These are phyloP conservation scores for Drosophila fulvimacula DNA, from an alignment of 2,888 invertebrate species.

Conservation along the genomic window DNA sequence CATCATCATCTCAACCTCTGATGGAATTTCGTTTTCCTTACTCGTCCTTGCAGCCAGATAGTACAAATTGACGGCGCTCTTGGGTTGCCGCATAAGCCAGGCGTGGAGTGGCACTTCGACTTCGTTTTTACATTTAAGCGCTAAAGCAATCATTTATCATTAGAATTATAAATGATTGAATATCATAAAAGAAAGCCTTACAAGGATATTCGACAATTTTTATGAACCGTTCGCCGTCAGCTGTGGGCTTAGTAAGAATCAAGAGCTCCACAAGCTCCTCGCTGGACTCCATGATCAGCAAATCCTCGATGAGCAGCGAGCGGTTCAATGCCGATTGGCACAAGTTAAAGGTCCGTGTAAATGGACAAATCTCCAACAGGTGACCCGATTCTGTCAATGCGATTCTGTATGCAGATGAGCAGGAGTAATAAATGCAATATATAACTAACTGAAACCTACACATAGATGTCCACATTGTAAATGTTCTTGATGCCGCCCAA, in stretches of 20 bases:
- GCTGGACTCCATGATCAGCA: slow-evolving; percentile 82
- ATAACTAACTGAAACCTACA: slow-evolving; percentile 64
- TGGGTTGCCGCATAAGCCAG: slow-evolving; percentile 84
- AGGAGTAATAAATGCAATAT: background rate
- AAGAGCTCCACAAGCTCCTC: slow-evolving; percentile 82
- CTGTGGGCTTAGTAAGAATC: slow-evolving; percentile 73
- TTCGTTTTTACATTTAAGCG: slow-evolving; percentile 81
- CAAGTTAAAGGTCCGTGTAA: slow-evolving; percentile 72
- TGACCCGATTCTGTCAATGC: slow-evolving; percentile 80
- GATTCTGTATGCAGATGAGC: slow-evolving; percentile 59
- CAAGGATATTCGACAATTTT: slow-evolving; percentile 84
- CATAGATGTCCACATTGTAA: slow-evolving; percentile 78
- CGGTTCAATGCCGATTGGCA: slow-evolving; percentile 27
- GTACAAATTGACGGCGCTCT: slow-evolving; percentile 83
- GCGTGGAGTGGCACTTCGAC: slow-evolving; percentile 75
- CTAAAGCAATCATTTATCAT: slow-evolving; percentile 50
- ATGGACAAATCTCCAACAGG: slow-evolving; percentile 82
- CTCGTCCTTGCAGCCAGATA: slow-evolving; percentile 76
- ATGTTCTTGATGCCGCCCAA: slow-evolving; percentile 79
- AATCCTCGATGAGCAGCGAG: slow-evolving; percentile 77
- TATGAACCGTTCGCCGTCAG: slow-evolving; percentile 66
- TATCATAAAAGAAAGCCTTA: slow-evolving; percentile 57
- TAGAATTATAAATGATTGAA: background rate
- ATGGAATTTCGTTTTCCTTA: slow-evolving; percentile 63
- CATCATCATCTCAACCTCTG: slow-evolving; percentile 83